Conservation (phyloP, 1,140 invertebrate genomes). For the Helicorthomorpha holstii region DNA sequence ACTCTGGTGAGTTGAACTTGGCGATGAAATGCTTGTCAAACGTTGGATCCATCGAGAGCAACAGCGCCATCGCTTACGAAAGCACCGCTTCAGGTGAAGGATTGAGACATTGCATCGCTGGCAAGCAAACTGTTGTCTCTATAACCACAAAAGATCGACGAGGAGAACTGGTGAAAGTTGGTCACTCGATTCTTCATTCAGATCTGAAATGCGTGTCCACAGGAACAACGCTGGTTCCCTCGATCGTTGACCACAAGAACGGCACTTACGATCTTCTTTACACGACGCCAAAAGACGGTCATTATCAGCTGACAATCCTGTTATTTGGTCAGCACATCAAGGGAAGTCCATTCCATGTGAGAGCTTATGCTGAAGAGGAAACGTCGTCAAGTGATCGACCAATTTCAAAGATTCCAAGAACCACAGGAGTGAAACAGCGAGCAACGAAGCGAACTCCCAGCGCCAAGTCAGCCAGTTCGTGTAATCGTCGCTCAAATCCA, state of each 20-base stretch:
- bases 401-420: conserved; percentile 16
- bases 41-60: conserved; percentile 25
- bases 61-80: conserved; percentile 28
- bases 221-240: conserved; percentile 15
- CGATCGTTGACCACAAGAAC: conserved; percentile 29
- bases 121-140: conserved; percentile 21
- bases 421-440: conserved; percentile 17
- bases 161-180: conserved; percentile 23
- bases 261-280: conserved; percentile 32
- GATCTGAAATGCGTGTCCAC: conserved; percentile 1
- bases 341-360: conserved; percentile 15
- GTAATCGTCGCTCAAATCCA: conserved; percentile 24
- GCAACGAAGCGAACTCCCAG: conserved; percentile 25
- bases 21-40: conserved; percentile 22
- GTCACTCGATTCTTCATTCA: conserved; percentile 5
- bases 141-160: conserved; percentile 28
- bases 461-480: conserved; percentile 25
- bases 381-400: conserved; percentile 17
- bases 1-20: conserved; percentile 20
- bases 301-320: conserved; percentile 25
- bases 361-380: conserved; percentile 15
- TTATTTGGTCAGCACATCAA: conserved; percentile 30
- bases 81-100: conserved; percentile 30
- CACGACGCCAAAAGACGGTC: conserved; percentile 24
- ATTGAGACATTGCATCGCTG: conserved; percentile 22